These are phyloP conservation scores for Mormyrops attenuatus DNA, from an alignment of 2,797 vertebrate genomes.

Conservation along the genomic window DNA sequence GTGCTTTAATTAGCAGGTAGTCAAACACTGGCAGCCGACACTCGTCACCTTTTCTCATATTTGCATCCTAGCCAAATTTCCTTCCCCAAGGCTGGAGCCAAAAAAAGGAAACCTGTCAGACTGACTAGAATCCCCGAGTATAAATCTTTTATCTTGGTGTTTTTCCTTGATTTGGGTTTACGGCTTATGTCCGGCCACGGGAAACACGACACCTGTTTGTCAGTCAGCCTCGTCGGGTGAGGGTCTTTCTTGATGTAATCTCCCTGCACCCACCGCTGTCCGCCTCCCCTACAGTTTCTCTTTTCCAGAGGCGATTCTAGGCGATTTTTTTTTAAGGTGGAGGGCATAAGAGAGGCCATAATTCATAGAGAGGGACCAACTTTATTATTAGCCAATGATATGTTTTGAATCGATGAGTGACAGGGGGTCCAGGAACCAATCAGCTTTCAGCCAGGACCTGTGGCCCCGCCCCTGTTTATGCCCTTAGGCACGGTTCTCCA, in stretches of 20 bases:
- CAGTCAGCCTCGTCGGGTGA: no score
- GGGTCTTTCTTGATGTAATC: neutral
- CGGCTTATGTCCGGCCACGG: neutral
- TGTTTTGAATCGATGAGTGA: neutral
- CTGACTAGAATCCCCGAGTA: neutral
- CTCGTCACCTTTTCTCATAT: neutral
- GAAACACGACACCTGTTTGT: neutral
- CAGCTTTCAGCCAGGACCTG: neutral
- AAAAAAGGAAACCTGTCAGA: neutral
- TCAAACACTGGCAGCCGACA: neutral
- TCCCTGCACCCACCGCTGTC: no score
- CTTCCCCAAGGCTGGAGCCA: neutral
- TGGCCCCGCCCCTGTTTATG: neutral
- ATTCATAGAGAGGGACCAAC: neutral
- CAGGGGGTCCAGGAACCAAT: neutral
- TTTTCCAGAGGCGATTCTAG: neutral
- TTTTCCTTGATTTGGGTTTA: neutral
- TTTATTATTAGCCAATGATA: neutral
- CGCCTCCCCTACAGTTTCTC: neutral
- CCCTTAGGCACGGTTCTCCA: neutral
- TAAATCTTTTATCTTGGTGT: neutral
- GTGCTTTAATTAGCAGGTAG: neutral
- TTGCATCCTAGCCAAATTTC: neutral
- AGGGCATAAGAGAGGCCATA: neutral
- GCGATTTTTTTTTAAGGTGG: neutral